phyloP scores from a whole-genome alignment of 2,888 invertebrate species.

The Leptura quadrifasciata region DNA sequence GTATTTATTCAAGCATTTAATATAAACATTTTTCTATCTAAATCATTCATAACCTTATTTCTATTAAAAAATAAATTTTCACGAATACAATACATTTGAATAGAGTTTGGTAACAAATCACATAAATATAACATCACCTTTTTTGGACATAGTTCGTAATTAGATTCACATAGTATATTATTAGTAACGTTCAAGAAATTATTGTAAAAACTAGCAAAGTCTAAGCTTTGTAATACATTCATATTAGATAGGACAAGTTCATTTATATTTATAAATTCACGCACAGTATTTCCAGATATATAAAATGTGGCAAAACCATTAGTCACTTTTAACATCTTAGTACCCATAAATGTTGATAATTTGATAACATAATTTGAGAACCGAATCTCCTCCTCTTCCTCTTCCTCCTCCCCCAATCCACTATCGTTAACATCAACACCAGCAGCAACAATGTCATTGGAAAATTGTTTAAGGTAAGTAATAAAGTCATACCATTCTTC shows the following conservation, averaged over 20 bases:
- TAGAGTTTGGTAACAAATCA: not conserved
- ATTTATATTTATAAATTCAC: not conserved
- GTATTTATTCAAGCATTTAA: not conserved
- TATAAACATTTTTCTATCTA: not conserved
- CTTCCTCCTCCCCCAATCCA: not conserved
- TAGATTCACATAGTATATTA: too few relatives aligned
- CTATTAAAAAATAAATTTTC: too few relatives aligned
- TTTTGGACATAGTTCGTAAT: not conserved
- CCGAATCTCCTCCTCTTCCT: not conserved
- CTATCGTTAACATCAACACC: not conserved
- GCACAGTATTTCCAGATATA: not conserved
- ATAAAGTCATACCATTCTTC: not conserved
- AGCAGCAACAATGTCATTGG: not conserved
- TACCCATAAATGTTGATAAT: not conserved
- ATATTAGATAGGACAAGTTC: not conserved
- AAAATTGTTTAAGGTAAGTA: not conserved
- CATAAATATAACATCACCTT: not conserved
- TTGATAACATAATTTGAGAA: not conserved
- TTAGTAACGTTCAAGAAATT: too few relatives aligned
- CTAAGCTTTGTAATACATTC: not conserved
- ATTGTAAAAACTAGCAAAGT: too few relatives aligned
- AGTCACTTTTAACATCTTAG: not conserved
- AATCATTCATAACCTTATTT: not conserved
- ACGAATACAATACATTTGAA: constrained; percentile 1
- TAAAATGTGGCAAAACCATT: not conserved